These are phyloP conservation scores for Cosmia trapezina DNA, from an alignment of 2,888 invertebrate species.

Conservation along the genomic window DNA sequence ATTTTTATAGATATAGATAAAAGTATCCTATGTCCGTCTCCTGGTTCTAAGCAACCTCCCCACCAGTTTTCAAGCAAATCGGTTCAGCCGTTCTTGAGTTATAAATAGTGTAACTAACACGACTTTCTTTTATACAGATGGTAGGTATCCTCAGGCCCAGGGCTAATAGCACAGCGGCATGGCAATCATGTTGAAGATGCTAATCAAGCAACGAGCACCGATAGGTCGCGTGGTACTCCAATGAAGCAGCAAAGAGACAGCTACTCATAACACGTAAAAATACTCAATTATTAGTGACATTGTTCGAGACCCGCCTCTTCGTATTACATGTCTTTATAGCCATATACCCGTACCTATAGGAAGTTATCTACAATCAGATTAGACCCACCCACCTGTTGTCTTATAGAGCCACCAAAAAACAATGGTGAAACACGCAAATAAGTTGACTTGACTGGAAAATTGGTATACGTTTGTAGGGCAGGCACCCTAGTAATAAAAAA, in stretches of 20 bases:
- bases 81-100: no score
- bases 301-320: neutral
- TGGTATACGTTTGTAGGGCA: neutral
- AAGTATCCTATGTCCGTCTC: no score
- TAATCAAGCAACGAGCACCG: neutral
- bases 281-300: neutral
- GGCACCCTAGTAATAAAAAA: neutral
- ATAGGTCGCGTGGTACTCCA: neutral
- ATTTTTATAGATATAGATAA: no score
- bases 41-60: no score
- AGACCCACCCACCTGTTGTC: slow-evolving; percentile 15
- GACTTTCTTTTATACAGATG: no score
- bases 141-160: no score
- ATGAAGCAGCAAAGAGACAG: neutral
- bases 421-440: neutral
- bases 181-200: neutral
- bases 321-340: neutral
- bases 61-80: no score
- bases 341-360: no score
- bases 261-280: neutral
- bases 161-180: neutral
- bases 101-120: no score
- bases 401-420: no score
- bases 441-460: neutral
- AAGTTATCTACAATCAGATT: no score